Base-by-base conservation (phyloP, 2,797 vertebrate species). In the Enteromius mattozi region DNA sequence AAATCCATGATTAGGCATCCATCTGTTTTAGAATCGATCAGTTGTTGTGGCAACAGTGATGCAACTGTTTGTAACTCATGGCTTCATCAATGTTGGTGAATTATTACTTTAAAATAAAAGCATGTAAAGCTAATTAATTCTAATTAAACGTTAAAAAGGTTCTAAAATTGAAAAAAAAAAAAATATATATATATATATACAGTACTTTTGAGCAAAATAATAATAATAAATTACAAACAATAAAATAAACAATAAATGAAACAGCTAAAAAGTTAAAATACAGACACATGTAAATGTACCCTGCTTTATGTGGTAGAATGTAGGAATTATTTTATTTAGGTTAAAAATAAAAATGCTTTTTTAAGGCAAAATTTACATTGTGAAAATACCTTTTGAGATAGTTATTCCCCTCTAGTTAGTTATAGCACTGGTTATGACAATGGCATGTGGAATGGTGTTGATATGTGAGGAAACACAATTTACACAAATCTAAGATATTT, bases 401-500 rank as follows among this genome's bases (percentile, higher is more conserved):
- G 1, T 72, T 5, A 33, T 49, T 74, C 24, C 71, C 9, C 45
- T 33, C 3, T 49, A 51, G 45, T 70, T 45, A 70, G 0, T 24
- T 16, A 37, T 40, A 76, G 19, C 33, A 40, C 12, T 77, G 33
- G 7, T 59, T 75, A 37, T 12, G 42, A 63, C 56, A 78, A 78
- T 63, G 42, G 59, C 0, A 7, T 82, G 4, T 24, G 2, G 7
- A 63, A 49, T 33, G 40, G 13, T 7, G 19, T 37, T 35, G 37
- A 70, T 4, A 0, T 35, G 47, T 27, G 8, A 70, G 19, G 27
- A 45, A 76, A 68, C 7, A 74, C 12, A 37, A 47, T 74, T 74
- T 81, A 24, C 87, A 75, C 78, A 86, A 87, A 85, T 24, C 66
- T 88, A 86, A 91, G 92, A 92, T 91, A 92, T 92, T 93, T 63